Conservation (phyloP, 2,797 vertebrate species). For the Simalia tracyae region DNA sequence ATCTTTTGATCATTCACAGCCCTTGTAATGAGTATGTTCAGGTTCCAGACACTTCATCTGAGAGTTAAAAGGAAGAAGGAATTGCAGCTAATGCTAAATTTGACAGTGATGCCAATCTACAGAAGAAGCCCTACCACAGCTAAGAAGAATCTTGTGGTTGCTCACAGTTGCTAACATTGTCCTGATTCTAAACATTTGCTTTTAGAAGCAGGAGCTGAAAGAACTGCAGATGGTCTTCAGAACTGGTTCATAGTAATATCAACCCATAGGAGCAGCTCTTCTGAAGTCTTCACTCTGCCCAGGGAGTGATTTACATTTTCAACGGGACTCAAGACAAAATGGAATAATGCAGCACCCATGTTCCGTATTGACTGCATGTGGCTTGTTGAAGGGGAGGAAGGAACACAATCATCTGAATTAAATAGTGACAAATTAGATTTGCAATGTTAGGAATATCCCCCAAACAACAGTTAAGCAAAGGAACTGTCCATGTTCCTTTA, state of each 20-base stretch:
- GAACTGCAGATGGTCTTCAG: neutral
- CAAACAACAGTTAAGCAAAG: conserved; percentile 71
- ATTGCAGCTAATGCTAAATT: neutral
- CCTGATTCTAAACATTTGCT: neutral
- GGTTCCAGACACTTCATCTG: neutral
- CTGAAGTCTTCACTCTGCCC: neutral
- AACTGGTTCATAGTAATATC: neutral
- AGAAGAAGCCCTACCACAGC: neutral
- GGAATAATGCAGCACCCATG: neutral
- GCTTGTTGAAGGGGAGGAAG: neutral
- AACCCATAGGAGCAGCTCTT: neutral
- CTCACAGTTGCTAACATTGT: neutral
- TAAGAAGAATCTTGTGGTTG: neutral
- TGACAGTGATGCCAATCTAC: neutral
- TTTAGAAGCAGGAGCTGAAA: neutral
- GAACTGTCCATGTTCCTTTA: conserved; percentile 63
- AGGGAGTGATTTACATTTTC: neutral
- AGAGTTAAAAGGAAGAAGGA: neutral
- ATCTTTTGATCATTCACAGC: neutral
- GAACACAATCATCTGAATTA: conserved; percentile 1
- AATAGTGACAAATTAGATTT: conserved; percentile 51
- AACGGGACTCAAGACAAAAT: neutral
- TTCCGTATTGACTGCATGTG: neutral
- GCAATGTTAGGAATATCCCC: conserved; percentile 62
- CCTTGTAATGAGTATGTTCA: neutral